Conservation (phyloP, 2,888 invertebrate genomes). For the Bombylius discolor region DNA sequence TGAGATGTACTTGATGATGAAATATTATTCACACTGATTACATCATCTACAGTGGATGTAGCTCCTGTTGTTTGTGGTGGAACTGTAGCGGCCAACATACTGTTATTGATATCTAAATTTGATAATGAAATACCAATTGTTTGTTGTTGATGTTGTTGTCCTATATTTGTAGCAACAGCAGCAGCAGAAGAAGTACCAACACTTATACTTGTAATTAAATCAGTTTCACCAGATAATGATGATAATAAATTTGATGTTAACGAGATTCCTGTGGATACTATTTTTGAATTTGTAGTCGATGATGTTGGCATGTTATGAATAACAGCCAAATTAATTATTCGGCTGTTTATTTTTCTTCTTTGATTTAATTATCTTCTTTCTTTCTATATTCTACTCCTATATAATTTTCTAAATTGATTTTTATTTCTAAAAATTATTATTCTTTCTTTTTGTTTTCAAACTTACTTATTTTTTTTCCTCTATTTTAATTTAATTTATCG, state of each 20-base stretch:
- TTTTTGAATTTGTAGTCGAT: not conserved
- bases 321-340: not conserved
- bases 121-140: not conserved
- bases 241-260: not conserved
- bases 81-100: constrained; percentile 3
- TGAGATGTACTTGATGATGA: constrained; percentile 1
- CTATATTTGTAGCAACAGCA: too few species aligned
- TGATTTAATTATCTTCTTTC: not conserved
- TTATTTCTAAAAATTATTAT: too few species aligned
- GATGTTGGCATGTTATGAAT: constrained; percentile 7
- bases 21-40: constrained; percentile 8
- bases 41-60: constrained; percentile 8
- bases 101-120: not conserved
- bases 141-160: not conserved
- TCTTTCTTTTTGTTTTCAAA: too few species aligned
- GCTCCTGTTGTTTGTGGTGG: constrained; percentile 5
- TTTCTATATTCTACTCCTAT: not conserved
- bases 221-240: not conserved
- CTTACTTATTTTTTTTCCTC: not conserved
- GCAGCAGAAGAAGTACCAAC: too few species aligned
- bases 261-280: not conserved
- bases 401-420: too few species aligned
- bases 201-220: too few species aligned
- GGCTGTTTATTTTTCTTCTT: not conserved
- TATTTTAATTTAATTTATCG: not conserved